phyloP scores from a whole-genome alignment of 2,888 invertebrate genomes.

The Andrena dorsata region DNA sequence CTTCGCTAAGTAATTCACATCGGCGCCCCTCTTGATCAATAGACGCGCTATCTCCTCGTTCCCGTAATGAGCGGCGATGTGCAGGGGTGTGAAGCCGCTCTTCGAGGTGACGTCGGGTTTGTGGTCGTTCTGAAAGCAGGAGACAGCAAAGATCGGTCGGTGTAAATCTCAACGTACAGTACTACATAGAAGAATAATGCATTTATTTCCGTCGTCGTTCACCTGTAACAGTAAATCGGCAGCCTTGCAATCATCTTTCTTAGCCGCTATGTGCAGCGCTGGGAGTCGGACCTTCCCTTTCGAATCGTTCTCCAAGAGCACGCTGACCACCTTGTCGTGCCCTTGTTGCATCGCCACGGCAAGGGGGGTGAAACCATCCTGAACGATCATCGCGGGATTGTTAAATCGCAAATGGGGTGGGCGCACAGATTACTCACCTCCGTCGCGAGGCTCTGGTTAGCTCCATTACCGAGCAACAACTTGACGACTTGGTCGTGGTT shows the following conservation, averaged over 20 bases:
- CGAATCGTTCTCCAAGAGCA: conserved; percentile 97
- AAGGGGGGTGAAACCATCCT: conserved; percentile 98
- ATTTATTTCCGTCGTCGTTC: conserved; percentile 15
- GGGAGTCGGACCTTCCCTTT: conserved; percentile 98
- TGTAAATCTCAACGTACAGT: neutral
- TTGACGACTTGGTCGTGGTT: conserved; percentile 97
- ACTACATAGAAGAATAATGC: too few species aligned
- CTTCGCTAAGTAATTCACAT: conserved; percentile 98
- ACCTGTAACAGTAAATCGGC: conserved; percentile 95
- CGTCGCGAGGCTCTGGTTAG: conserved; percentile 98
- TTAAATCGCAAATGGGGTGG: too few species aligned
- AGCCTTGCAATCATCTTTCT: conserved; percentile 99
- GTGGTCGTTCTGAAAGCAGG: conserved; percentile 91
- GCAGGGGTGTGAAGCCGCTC: conserved; percentile 98
- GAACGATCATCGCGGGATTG: neutral
- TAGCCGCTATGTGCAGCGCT: conserved; percentile 98
- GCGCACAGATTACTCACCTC: conserved; percentile 88
- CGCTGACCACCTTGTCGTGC: conserved; percentile 98
- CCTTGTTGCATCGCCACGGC: conserved; percentile 99
- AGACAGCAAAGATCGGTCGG: neutral
- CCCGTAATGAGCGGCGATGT: conserved; percentile 99
- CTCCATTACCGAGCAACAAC: conserved; percentile 95
- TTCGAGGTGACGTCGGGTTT: conserved; percentile 99
- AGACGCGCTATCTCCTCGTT: conserved; percentile 97
- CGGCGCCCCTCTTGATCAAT: conserved; percentile 95